Evolutionary conservation across 1,140 invertebrate species (phyloP).

Genomic region (Leptinotarsa texana): DNA sequence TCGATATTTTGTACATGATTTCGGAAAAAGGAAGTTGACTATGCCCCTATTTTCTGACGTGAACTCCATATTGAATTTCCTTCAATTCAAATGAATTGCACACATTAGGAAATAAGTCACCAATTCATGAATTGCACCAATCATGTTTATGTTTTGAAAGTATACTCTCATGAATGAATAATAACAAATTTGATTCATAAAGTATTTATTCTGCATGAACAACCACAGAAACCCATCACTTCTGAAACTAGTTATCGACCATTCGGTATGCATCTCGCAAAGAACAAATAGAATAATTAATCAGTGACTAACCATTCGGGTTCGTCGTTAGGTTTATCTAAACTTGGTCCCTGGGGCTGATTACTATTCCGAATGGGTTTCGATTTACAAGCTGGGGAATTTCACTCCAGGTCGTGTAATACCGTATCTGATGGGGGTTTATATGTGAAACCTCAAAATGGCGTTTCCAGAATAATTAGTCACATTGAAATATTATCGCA

Average conservation of each 20-base stretch:
- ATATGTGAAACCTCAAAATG: neutral
- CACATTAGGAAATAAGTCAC: no score
- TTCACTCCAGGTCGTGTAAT: slow-evolving; percentile 2
- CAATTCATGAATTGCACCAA: no score
- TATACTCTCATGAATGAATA: no score
- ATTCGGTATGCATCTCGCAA: slow-evolving; percentile 5
- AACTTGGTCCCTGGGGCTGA: neutral
- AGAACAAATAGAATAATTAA: slow-evolving; percentile 6
- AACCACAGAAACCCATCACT: neutral
- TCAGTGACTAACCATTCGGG: neutral
- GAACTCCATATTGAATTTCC: no score
- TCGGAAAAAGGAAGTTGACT: no score
- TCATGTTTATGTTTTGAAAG: no score
- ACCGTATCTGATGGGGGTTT: neutral
- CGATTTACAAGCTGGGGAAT: slow-evolving; percentile 2
- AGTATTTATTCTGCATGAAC: no score
- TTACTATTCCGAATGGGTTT: neutral
- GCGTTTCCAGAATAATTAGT: neutral
- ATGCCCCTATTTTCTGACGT: no score
- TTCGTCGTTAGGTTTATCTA: neutral
- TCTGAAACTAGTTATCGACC: neutral
- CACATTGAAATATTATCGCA: neutral
- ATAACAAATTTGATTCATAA: no score
- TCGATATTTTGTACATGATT: no score
- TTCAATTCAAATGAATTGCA: no score